These are phyloP conservation scores for Flexamia atlantica DNA, from an alignment of 2,888 invertebrate species.

Conservation along the genomic window DNA sequence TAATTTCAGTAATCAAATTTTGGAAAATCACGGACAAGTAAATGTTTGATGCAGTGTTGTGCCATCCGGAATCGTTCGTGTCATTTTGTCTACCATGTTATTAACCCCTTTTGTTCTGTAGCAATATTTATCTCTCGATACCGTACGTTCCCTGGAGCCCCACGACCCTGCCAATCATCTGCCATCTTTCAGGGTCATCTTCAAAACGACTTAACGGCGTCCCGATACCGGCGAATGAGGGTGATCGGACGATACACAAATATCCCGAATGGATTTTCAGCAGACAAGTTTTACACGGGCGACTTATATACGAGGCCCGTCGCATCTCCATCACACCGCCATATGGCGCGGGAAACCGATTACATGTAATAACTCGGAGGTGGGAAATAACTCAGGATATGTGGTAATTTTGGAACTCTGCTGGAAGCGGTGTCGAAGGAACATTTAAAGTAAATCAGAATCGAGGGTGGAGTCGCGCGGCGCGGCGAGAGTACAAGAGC, in stretches of 20 bases:
- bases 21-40: no score
- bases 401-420: constrained; percentile 7
- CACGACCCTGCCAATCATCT: no score
- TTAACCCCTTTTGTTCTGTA: no score
- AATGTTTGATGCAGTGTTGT: no score
- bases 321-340: constrained; percentile 32
- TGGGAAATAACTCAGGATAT: constrained; percentile 38
- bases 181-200: no score
- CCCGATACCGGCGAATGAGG: not conserved
- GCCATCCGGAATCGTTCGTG: no score
- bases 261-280: constrained; percentile 48
- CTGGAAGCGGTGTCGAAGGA: constrained; percentile 16
- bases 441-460: constrained; percentile 20
- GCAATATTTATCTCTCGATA: no score
- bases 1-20: no score
- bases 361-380: constrained; percentile 13
- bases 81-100: no score
- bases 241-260: constrained; percentile 40
- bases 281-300: constrained; percentile 47
- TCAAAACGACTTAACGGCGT: constrained; percentile 17
- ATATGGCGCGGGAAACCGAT: constrained; percentile 41
- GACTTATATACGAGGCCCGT: constrained; percentile 5
- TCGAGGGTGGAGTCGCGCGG: constrained; percentile 8
- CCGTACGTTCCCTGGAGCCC: no score
- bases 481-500: not conserved